Evolutionary conservation across 64 coral and sea anemone species (phyloP).

Genomic region (Cladopsammia gracilis): DNA sequence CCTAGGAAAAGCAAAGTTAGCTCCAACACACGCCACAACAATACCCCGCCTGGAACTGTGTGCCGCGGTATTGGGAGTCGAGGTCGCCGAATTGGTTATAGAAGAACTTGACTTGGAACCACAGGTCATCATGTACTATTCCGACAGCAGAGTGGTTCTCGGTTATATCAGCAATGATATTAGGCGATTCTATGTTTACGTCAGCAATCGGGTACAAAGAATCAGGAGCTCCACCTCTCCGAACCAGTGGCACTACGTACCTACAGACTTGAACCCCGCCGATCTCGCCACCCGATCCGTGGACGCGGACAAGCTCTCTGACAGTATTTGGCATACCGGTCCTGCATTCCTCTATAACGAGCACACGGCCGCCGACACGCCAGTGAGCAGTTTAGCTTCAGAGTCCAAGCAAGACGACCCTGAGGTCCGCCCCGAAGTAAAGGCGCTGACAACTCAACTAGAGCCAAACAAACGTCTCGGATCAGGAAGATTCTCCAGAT

Average conservation of each 20-base stretch:
- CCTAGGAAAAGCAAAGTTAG: constrained; percentile 21
- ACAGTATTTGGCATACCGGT: constrained; percentile 24
- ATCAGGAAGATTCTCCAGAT: background rate
- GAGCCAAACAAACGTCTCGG: constrained; percentile 2
- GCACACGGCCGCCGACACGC: background rate
- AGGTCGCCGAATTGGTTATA: background rate
- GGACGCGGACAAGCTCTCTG: background rate
- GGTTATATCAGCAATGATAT: constrained; percentile 54
- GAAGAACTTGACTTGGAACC: constrained; percentile 6
- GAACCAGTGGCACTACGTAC: constrained; percentile 48
- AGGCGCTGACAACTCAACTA: background rate
- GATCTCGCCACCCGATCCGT: constrained; percentile 32
- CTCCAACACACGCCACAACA: constrained; percentile 5
- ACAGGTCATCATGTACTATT: background rate
- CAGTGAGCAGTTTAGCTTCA: background rate
- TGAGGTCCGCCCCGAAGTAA: constrained; percentile 17
- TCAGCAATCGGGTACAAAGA: constrained; percentile 19
- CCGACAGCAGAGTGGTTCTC: constrained; percentile 38
- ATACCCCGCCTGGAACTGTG: constrained; percentile 54
- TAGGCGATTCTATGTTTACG: constrained; percentile 56
- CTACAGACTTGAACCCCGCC: constrained; percentile 31
- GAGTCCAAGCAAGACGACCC: background rate
- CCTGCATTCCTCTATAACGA: background rate
- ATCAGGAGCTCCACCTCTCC: constrained; percentile 2
- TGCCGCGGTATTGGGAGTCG: constrained; percentile 32